phyloP scores from a whole-genome alignment of 2,888 invertebrate species.

The Dermolepida albohirtum region DNA sequence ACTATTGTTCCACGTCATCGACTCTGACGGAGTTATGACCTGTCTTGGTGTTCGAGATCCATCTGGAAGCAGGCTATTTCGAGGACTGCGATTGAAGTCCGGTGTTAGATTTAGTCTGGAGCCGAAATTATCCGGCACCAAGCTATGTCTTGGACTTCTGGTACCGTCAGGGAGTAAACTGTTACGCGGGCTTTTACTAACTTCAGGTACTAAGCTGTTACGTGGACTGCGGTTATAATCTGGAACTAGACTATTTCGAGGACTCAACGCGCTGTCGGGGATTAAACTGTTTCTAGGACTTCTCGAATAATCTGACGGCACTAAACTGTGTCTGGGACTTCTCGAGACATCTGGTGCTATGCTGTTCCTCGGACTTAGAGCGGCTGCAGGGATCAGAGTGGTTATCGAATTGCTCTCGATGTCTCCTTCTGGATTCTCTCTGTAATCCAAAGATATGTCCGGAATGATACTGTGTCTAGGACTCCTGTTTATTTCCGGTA shows the following conservation, averaged over 20 bases:
- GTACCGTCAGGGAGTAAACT: constrained; percentile 69
- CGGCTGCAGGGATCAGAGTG: constrained; percentile 70
- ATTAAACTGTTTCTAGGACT: constrained; percentile 72
- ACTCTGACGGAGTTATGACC: constrained; percentile 71
- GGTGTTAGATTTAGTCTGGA: constrained; percentile 62
- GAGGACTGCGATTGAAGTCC: constrained; percentile 66
- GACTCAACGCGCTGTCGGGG: constrained; percentile 70
- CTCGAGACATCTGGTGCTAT: constrained; percentile 70
- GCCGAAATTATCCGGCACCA: constrained; percentile 70
- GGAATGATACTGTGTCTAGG: constrained; percentile 64
- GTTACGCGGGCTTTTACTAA: constrained; percentile 65
- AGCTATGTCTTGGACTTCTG: constrained; percentile 73
- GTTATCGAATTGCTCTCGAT: constrained; percentile 50
- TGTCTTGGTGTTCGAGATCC: constrained; percentile 67
- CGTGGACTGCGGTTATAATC: constrained; percentile 73
- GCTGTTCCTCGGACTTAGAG: constrained; percentile 70
- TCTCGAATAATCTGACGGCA: constrained; percentile 72
- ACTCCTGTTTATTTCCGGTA: constrained; percentile 64
- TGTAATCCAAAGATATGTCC: constrained; percentile 60
- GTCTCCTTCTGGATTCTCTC: constrained; percentile 30
- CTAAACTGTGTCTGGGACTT: constrained; percentile 69
- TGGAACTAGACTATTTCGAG: constrained; percentile 73
- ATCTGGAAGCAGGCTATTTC: constrained; percentile 69
- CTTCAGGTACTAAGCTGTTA: constrained; percentile 60
- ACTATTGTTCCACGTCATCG: constrained; percentile 70